Evolutionary conservation across 2,113 vertebrate genomes (phyloP).

Genomic region (Mirza zaza): DNA sequence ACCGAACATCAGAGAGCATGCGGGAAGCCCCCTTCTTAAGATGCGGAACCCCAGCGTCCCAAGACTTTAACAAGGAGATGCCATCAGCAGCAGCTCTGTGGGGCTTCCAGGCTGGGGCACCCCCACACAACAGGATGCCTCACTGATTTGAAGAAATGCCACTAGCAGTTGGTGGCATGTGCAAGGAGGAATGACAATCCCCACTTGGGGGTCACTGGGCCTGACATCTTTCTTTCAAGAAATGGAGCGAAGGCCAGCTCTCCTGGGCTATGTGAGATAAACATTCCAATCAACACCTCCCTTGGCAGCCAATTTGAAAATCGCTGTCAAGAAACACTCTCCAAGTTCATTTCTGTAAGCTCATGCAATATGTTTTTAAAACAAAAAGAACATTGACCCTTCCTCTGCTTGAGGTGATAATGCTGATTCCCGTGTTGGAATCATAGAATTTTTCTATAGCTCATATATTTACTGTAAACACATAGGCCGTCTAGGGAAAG

Average conservation of each 20-base stretch:
- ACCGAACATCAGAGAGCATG: conserved; percentile 50
- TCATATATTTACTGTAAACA: neutral
- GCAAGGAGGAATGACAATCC: neutral
- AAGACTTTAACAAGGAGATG: neutral
- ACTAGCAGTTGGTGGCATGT: conserved; percentile 31
- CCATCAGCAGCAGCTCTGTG: neutral
- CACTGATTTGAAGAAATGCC: conserved; percentile 73
- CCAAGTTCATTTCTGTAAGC: neutral
- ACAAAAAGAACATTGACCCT: neutral
- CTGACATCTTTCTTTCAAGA: conserved; percentile 48
- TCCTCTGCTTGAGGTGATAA: neutral
- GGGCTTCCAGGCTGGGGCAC: neutral
- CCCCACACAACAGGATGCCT: conserved; percentile 47
- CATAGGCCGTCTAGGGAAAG: neutral
- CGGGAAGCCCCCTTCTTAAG: conserved; percentile 35
- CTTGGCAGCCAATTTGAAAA: conserved; percentile 25
- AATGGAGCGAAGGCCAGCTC: conserved; percentile 3
- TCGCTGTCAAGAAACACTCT: neutral
- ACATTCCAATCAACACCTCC: neutral
- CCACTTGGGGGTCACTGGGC: neutral
- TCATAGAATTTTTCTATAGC: neutral
- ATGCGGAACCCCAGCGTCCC: neutral
- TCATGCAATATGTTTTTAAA: conserved; percentile 8
- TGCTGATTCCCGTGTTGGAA: neutral
- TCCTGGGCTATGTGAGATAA: neutral